Percentiles rank a stretch among this genome's conserved stretches.
Evolutionary conservation across 1,140 invertebrate genomes (phyloP).

Genomic region (Drusus annulatus): DNA sequence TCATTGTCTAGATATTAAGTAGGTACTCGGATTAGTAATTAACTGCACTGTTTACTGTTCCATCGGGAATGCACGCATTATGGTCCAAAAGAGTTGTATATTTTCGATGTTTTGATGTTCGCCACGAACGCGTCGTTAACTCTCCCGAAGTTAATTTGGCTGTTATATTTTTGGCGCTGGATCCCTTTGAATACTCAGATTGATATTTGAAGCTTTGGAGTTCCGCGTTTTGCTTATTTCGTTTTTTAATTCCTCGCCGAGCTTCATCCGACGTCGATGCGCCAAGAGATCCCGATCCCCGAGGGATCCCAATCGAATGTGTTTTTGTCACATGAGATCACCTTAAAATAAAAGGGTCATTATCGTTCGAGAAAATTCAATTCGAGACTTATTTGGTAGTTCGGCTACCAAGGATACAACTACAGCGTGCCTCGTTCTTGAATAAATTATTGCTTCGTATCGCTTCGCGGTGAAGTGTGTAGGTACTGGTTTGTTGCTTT

Average conservation of each 20-base stretch:
- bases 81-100: neutral
- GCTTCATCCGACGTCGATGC: neutral
- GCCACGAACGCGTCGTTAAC: neutral
- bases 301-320: neutral
- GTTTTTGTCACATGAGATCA: neutral
- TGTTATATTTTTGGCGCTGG: slow-evolving; percentile 18
- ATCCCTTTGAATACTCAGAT: neutral
- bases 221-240: neutral
- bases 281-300: neutral
- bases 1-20: neutral
- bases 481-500: too few species aligned
- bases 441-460: too few species aligned
- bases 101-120: neutral
- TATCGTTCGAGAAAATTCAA: slow-evolving; percentile 17
- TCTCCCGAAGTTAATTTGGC: neutral
- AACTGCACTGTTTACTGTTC: too few species aligned
- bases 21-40: neutral
- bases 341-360: slow-evolving; percentile 8
- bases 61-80: neutral
- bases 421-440: neutral
- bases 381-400: slow-evolving; percentile 38
- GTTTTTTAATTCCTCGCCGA: neutral
- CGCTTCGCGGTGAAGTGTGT: too few species aligned
- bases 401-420: slow-evolving; percentile 11
- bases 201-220: slow-evolving; percentile 13